Conservation (phyloP, 2,113 vertebrate species). For the Paedocypris sp. region DNA sequence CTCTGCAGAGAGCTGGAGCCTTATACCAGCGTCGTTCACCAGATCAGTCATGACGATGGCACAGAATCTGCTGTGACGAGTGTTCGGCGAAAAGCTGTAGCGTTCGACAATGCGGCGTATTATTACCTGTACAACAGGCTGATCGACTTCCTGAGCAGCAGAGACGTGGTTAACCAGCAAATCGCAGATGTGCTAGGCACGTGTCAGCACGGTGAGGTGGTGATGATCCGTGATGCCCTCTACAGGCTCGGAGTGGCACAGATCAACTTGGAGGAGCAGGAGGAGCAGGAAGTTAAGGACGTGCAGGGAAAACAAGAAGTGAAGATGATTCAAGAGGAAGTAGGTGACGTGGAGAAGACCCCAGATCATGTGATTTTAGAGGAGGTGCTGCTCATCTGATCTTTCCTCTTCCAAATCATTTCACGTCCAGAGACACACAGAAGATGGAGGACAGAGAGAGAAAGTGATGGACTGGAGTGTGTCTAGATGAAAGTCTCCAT, state of each 20-base stretch:
- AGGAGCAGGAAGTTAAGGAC: constrained; percentile 42
- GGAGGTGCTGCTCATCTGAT: constrained; percentile 30
- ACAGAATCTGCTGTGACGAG: constrained; percentile 11
- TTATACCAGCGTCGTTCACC: constrained; percentile 54
- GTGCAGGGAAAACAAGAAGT: too few species aligned
- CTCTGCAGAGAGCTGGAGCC: constrained; percentile 82
- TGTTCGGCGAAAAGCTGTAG: constrained; percentile 53
- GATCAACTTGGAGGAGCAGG: constrained; percentile 76
- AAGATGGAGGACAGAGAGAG: too few species aligned
- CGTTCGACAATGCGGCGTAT: constrained; percentile 82
- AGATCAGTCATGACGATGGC: constrained; percentile 30
- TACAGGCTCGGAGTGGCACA: constrained; percentile 91
- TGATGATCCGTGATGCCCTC: constrained; percentile 87
- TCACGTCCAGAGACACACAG: too few species aligned
- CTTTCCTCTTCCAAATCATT: too few species aligned
- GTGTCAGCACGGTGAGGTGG: constrained; percentile 90
- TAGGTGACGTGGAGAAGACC: constrained; percentile 30
- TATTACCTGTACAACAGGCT: constrained; percentile 97
- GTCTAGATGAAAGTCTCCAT: too few species aligned
- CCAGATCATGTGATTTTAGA: constrained; percentile 42
- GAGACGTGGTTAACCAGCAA: constrained; percentile 85
- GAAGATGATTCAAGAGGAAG: too few species aligned
- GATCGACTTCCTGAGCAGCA: constrained; percentile 86
- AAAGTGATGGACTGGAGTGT: too few species aligned
- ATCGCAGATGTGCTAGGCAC: constrained; percentile 80